A percentile compares a stretch with the other conserved stretches of the same genome.
These are phyloP conservation scores for Rhea americana DNA, from an alignment of 2,113 vertebrate genomes.

Conservation along the genomic window DNA sequence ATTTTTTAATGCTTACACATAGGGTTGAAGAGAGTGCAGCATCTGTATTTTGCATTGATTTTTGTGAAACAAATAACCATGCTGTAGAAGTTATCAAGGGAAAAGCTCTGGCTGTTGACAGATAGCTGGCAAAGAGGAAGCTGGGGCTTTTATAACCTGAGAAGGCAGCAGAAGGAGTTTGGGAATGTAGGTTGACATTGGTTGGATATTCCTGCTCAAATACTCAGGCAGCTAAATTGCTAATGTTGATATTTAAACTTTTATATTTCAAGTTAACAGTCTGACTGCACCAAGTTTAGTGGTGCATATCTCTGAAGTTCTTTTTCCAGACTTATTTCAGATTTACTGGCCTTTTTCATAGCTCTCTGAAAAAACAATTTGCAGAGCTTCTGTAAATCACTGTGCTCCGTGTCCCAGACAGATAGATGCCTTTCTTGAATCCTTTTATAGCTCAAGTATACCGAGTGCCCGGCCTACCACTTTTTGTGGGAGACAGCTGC, in stretches of 20 bases:
- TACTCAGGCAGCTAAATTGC: neutral
- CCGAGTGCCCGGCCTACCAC: neutral
- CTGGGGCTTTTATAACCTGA: neutral
- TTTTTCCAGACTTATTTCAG: conserved; percentile 1
- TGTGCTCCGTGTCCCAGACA: neutral
- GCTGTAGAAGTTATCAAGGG: neutral
- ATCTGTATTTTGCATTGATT: neutral
- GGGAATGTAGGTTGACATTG: neutral
- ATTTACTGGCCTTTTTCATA: neutral
- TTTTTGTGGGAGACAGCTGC: neutral
- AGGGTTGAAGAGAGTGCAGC: neutral
- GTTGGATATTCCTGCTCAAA: neutral
- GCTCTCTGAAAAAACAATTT: neutral
- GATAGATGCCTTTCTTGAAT: conserved; percentile 12
- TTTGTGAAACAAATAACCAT: neutral
- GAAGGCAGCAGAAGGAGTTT: neutral
- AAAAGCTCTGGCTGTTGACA: neutral
- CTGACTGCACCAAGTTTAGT: neutral
- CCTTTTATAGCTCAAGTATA: neutral
- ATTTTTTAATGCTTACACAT: neutral
- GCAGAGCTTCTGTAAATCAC: neutral
- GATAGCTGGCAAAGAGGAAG: conserved; percentile 2
- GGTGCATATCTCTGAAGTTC: neutral
- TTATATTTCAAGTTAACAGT: neutral
- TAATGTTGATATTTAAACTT: neutral